Evolutionary conservation across 2,888 invertebrate species (phyloP), one percentile per base, ranked within the genome.

Genomic region (Oscheius myriophilus): DNA sequence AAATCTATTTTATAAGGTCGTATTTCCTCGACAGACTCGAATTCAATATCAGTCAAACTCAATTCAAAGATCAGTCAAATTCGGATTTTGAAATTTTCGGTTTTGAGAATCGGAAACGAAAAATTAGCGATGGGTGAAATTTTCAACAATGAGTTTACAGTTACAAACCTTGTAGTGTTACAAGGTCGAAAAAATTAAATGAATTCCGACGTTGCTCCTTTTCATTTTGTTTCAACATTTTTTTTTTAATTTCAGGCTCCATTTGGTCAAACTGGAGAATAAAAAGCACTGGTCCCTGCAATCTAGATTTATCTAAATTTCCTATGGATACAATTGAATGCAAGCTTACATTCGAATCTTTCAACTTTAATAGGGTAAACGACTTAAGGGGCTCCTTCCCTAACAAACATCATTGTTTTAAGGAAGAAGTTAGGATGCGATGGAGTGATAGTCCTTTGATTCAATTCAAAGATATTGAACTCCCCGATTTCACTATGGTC

Each of bases 181-280:
- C n/a, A n/a, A n/a, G n/a, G n/a, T n/a, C n/a, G n/a, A n/a, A n/a
- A n/a, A n/a, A n/a, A n/a, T n/a, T n/a, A n/a, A n/a, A n/a, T n/a
- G n/a, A n/a, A n/a, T n/a, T n/a, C n/a, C n/a, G n/a, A n/a, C n/a
- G n/a, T n/a, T n/a, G n/a, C n/a, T n/a, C n/a, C n/a, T n/a, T n/a
- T n/a, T n/a, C n/a, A n/a, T n/a, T 33, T 33, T 33, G 33, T 33
- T 33, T 33, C 33, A 33, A 33, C 33, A 33, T 33, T 6, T 33
- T 21, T 41, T 21, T 11, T 18, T 18, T 18, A 18, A 21, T 70
- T 78, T 58, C 67, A 83, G 84, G 86, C 42, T 86, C 86, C 6
- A 78, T 86, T 18, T 86, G 86, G 86, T 79, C 83, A 12, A 86
- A 86, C 62, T 85, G 86, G 81, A 70, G 86, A 41, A 84, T 86